phyloP scores from a whole-genome alignment of 2,113 vertebrate genomes.

The Tragelaphus buxtoni region DNA sequence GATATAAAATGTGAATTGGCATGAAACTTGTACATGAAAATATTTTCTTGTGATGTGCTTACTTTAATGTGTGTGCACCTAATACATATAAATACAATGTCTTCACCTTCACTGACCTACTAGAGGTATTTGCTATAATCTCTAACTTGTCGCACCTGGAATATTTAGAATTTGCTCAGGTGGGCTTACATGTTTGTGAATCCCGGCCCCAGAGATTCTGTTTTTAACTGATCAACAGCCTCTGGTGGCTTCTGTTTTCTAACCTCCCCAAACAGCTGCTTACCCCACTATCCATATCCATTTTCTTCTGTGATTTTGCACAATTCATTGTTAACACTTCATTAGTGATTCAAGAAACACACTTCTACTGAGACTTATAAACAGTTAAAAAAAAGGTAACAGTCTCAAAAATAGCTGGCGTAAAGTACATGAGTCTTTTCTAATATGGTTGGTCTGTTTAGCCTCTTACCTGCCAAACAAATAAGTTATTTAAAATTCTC shows the following conservation, averaged over 20 bases:
- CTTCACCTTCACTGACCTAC: neutral
- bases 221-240: neutral
- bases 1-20: neutral
- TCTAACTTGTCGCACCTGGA: neutral
- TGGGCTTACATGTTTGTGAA: neutral
- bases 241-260: neutral
- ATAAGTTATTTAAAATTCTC: neutral
- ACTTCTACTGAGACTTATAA: neutral
- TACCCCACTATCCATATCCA: rapidly evolving
- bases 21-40: neutral
- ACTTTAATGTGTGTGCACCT: neutral
- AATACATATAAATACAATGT: neutral
- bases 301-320: neutral
- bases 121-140: neutral
- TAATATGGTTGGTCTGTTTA: neutral
- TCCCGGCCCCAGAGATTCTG: neutral
- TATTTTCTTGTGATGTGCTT: neutral
- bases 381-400: neutral
- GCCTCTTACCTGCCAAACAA: neutral
- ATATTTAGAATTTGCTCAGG: neutral
- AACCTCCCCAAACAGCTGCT: no score
- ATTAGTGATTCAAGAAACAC: neutral
- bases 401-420: neutral
- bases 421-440: neutral
- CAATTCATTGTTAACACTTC: neutral